Evolutionary conservation across 1,140 invertebrate species (phyloP).

Genomic region (Philaenus spumarius): DNA sequence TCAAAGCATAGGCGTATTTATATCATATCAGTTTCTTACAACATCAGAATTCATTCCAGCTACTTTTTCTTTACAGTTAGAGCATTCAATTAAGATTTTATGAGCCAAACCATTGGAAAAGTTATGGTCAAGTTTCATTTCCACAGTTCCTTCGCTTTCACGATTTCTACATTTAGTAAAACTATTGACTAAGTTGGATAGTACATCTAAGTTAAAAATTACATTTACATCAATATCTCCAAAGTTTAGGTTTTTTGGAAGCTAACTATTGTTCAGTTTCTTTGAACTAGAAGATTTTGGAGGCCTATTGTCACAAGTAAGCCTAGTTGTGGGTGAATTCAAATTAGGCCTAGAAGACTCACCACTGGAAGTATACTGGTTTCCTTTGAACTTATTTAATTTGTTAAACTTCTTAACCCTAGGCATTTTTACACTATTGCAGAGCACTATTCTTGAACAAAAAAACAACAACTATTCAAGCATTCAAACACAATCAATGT

Average conservation of each 20-base stretch:
- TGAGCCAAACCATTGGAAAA: slow-evolving; percentile 2
- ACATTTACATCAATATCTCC: background rate
- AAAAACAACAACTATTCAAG: too few relatives aligned
- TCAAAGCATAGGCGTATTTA: slow-evolving; percentile 8
- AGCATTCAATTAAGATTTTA: too few relatives aligned
- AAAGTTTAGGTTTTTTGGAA: background rate
- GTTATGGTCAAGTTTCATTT: background rate
- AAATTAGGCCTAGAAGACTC: too few relatives aligned
- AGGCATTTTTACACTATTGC: background rate
- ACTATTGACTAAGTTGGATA: background rate
- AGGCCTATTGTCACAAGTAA: too few relatives aligned
- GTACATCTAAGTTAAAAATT: background rate
- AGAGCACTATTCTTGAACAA: too few relatives aligned
- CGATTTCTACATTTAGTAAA: background rate
- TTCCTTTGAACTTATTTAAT: background rate
- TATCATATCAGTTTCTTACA: slow-evolving; percentile 3
- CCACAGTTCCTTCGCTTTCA: background rate
- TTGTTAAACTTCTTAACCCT: background rate
- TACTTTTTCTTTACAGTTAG: background rate
- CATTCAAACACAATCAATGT: too few relatives aligned
- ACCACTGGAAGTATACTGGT: background rate
- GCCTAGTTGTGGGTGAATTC: background rate
- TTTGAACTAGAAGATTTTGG: background rate
- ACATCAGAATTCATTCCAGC: background rate
- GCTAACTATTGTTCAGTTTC: background rate